Evolutionary conservation across 2,113 vertebrate genomes (phyloP).

Genomic region (Poecilia latipinna): DNA sequence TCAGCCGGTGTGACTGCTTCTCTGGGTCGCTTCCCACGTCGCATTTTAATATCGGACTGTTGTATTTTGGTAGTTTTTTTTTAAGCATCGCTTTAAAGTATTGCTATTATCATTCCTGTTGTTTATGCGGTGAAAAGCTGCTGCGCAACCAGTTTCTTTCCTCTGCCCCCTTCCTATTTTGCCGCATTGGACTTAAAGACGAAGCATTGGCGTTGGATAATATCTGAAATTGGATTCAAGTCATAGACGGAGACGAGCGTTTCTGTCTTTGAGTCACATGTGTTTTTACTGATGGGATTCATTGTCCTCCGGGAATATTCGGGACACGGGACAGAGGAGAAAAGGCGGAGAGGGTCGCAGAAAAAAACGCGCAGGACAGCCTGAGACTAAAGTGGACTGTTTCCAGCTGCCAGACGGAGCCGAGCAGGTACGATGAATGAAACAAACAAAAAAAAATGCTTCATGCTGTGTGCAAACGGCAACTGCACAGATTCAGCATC

Average conservation of each 20-base stretch:
- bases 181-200: constrained; percentile 68
- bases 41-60: not conserved
- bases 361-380: constrained; percentile 1
- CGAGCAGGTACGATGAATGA: constrained; percentile 54
- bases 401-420: constrained; percentile 33
- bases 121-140: constrained; percentile 15
- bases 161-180: constrained; percentile 42
- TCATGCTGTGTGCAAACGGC: not conserved
- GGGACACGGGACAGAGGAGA: constrained; percentile 15
- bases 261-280: not conserved
- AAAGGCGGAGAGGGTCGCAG: constrained; percentile 19
- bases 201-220: constrained; percentile 28
- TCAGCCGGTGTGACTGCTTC: constrained; percentile 6
- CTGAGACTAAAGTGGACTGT: constrained; percentile 3
- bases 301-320: constrained; percentile 11
- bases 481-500: not conserved
- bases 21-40: not conserved
- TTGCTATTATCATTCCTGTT: not conserved
- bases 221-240: not conserved
- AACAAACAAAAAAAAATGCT: not conserved
- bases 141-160: constrained; percentile 43
- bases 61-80: not conserved
- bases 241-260: not conserved
- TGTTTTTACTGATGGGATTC: not conserved
- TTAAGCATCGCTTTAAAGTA: not conserved